These are phyloP conservation scores for Drosophila recens DNA, from an alignment of 2,888 invertebrate species.

Conservation along the genomic window DNA sequence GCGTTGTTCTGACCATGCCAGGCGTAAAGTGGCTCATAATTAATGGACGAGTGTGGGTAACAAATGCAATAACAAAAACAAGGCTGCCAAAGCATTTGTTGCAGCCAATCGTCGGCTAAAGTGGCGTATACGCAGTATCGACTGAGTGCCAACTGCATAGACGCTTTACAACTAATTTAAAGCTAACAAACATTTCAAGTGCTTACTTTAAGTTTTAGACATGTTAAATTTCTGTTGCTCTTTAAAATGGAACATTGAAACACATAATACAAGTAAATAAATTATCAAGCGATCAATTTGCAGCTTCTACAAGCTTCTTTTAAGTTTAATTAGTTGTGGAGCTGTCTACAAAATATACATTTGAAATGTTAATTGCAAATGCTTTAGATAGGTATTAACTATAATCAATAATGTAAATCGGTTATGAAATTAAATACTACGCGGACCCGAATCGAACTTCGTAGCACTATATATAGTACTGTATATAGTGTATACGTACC, in stretches of 20 bases:
- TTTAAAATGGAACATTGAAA: neutral
- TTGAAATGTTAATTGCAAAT: too few species aligned
- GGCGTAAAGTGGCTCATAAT: slow-evolving; percentile 63
- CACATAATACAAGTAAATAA: neutral
- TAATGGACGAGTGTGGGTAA: slow-evolving; percentile 55
- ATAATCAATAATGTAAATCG: too few species aligned
- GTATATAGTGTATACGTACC: too few species aligned
- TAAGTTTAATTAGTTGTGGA: too few species aligned
- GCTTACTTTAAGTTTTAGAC: neutral
- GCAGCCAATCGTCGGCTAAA: neutral
- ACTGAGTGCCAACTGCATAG: neutral
- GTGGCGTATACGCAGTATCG: slow-evolving; percentile 20
- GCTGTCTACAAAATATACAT: too few species aligned
- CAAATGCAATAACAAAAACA: slow-evolving; percentile 17
- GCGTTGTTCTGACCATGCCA: slow-evolving; percentile 23
- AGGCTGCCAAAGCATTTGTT: slow-evolving; percentile 18
- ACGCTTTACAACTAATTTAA: neutral
- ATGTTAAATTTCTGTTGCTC: neutral
- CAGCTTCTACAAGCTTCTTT: too few species aligned
- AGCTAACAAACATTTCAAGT: neutral
- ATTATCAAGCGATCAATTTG: too few species aligned
- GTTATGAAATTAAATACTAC: too few species aligned
- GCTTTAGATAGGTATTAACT: too few species aligned
- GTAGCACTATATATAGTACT: too few species aligned
- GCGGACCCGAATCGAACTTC: too few species aligned